phyloP scores from a whole-genome alignment of 2,888 invertebrate species.

The Acrobasis suavella region DNA sequence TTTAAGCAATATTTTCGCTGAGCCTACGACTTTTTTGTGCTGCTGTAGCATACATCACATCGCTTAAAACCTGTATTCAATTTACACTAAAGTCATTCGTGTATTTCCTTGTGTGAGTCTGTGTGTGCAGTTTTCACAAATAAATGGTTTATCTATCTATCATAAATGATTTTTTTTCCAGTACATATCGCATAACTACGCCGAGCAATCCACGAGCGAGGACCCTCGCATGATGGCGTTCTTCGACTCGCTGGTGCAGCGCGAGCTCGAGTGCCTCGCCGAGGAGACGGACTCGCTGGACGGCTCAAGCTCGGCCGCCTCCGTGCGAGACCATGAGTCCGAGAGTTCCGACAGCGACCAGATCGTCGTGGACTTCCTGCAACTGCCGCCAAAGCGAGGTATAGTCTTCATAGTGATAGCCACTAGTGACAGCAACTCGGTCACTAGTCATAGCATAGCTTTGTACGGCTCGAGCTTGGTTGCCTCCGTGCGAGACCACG shows the following conservation, averaged over 20 bases:
- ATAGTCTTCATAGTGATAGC: not conserved
- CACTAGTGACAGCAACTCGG: no score
- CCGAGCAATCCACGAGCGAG: slow-evolving; percentile 92
- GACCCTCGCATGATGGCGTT: slow-evolving; percentile 98
- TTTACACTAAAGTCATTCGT: no score
- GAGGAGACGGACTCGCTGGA: slow-evolving; percentile 78
- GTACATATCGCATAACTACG: slow-evolving; percentile 94
- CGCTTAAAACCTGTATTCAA: no score
- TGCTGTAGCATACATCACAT: no score
- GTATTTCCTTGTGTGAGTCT: no score
- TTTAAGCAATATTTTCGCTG: no score
- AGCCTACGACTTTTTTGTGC: no score
- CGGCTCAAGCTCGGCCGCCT: slow-evolving; percentile 55
- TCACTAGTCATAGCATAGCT: no score
- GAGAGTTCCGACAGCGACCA: slow-evolving; percentile 68
- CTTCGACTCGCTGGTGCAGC: slow-evolving; percentile 95
- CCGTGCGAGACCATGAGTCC: slow-evolving; percentile 51
- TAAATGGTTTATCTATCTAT: no score
- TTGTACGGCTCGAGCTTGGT: slow-evolving; percentile 60
- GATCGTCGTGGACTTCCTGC: slow-evolving; percentile 60
- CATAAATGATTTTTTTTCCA: slow-evolving; percentile 47
- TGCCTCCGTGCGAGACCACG: slow-evolving; percentile 47
- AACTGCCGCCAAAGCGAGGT: slow-evolving; percentile 68
- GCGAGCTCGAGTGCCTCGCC: slow-evolving; percentile 91
- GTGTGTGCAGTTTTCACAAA: no score